Evolutionary conservation across 2,797 vertebrate species (phyloP), one percentile per base, ranked within the genome.

Genomic region (Anas georgica): DNA sequence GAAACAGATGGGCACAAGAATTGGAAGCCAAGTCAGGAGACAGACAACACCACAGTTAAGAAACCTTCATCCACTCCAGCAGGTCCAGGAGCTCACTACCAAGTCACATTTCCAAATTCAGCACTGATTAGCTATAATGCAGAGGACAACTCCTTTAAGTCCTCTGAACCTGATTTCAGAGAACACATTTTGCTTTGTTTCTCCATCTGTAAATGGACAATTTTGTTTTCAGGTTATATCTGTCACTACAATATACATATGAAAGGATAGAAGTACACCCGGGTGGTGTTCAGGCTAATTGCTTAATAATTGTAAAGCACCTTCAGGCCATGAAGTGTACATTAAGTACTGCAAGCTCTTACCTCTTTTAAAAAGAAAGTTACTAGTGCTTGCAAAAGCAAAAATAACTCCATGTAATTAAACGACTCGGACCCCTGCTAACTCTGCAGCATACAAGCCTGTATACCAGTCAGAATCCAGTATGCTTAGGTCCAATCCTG

Each of bases 401-500:
- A 78, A 94, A 95, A 68, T 58, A 58, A 64, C 86, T 85, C 31
- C 2, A 1, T 77, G 56, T 92, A 96, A 96, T 94, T 95, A 94
- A 92, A 82, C 0, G 9, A n/a, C 20, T 33, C 59, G 59, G 80
- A 88, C 37, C 45, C 69, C 94, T 76, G 72, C 92, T 83, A 96
- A 67, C 60, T 55, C 58, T 58, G 80, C 77, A 78, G 83, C 22
- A 23, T 18, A 37, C 56, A 35, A 91, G 48, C 29, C 73, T 84
- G 77, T 41, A 28, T 54, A 28, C 28, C 83, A 86, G 78, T 69
- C 73, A 91, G 77, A 77, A 90, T 37, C 43, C 83, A 92, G 85
- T 79, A 92, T 50, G 31, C 45, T 62, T 77, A 76, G 79, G 75
- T 77, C 76, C 92, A 69, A 39, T 75, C 90, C 83, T 92, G 93